Conservation (phyloP, 2,888 invertebrate species). For the Xylophagus ater region DNA sequence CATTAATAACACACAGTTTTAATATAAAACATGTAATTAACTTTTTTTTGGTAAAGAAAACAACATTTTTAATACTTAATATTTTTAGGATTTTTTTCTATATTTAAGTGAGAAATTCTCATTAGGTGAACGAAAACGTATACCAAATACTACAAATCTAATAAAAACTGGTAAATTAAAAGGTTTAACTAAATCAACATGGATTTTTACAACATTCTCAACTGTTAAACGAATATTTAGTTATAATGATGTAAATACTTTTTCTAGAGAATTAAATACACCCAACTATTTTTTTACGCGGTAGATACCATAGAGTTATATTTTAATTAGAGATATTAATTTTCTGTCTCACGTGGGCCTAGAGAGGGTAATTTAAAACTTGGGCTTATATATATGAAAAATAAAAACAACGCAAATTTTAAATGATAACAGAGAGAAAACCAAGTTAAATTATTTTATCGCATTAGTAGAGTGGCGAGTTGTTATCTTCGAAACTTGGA, state of each 20-base stretch:
- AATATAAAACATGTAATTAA: slow-evolving; percentile 51
- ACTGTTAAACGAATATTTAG: slow-evolving; percentile 65
- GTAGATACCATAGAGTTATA: too few relatives aligned
- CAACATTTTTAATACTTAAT: not conserved
- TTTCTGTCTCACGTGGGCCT: too few relatives aligned
- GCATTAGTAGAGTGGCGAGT: too few relatives aligned
- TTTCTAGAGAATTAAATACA: not conserved
- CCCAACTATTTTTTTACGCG: not conserved
- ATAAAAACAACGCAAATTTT: too few relatives aligned
- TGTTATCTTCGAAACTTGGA: too few relatives aligned
- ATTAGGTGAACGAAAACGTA: slow-evolving; percentile 48
- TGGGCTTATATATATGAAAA: too few relatives aligned
- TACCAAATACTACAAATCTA: slow-evolving; percentile 52
- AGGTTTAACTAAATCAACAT: slow-evolving; percentile 56
- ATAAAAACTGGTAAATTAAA: slow-evolving; percentile 54
- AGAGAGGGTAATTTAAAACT: too few relatives aligned
- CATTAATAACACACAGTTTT: slow-evolving; percentile 55
- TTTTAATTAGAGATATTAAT: too few relatives aligned
- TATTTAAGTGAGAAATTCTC: slow-evolving; percentile 61
- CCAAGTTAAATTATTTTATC: too few relatives aligned
- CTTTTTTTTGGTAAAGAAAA: not conserved
- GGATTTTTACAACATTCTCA: slow-evolving; percentile 58
- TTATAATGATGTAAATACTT: slow-evolving; percentile 44
- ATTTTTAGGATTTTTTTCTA: slow-evolving; percentile 51
- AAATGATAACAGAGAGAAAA: too few relatives aligned